Conservation (phyloP, 2,797 vertebrate genomes). For the Fringilla coelebs region DNA sequence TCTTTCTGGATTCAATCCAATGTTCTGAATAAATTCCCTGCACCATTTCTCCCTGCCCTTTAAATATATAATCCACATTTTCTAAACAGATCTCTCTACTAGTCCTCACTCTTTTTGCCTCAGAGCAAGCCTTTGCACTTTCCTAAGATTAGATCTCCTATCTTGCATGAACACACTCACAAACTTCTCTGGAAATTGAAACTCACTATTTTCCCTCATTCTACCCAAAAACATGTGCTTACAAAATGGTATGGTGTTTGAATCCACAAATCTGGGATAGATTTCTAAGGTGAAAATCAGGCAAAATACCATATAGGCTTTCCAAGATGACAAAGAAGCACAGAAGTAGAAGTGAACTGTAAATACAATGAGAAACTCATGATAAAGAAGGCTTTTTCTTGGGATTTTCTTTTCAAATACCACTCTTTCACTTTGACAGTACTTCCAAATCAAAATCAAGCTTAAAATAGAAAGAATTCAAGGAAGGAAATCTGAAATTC, state of each 20-base stretch:
- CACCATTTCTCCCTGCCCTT: background rate
- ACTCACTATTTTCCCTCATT: background rate
- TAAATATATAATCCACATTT: background rate
- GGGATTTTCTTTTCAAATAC: background rate
- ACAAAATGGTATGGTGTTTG: background rate
- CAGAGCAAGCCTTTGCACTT: background rate
- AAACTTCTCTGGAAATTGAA: background rate
- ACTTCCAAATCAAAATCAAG: background rate
- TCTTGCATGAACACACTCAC: background rate
- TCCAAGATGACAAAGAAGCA: background rate
- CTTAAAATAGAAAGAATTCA: background rate
- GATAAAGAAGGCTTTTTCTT: background rate
- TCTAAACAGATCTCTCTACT: background rate
- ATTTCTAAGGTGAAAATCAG: background rate
- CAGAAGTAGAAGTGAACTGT: background rate
- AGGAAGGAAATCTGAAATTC: background rate
- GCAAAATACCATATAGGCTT: background rate
- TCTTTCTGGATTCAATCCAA: background rate
- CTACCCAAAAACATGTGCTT: background rate
- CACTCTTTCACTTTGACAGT: background rate
- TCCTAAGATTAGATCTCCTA: background rate
- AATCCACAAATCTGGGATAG: background rate
- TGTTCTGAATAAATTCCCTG: background rate
- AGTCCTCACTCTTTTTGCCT: background rate
- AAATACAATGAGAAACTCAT: background rate